Conservation (phyloP, 2,888 invertebrate genomes). For the Athripsodes cinereus region DNA sequence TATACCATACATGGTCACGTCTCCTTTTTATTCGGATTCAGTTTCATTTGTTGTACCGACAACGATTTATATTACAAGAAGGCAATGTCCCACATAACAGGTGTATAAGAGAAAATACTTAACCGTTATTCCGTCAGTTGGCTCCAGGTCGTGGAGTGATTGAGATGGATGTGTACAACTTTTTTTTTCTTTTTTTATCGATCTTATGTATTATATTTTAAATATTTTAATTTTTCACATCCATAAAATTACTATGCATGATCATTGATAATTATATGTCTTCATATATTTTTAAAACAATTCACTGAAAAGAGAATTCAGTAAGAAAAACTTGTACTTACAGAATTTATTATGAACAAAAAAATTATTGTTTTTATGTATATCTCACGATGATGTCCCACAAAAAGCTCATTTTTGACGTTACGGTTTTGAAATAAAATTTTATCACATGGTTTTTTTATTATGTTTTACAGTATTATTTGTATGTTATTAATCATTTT, state of each 20-base stretch:
- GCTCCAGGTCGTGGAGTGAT: constrained; percentile 6
- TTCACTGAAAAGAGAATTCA: background rate
- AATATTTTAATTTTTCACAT: background rate
- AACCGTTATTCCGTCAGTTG: constrained; percentile 20
- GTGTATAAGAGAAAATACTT: constrained; percentile 20
- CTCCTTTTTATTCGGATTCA: no score
- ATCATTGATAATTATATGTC: background rate
- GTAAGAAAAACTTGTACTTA: background rate
- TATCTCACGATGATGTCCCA: no score
- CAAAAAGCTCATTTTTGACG: no score
- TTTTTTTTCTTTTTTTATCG: constrained; percentile 7
- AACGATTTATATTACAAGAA: background rate
- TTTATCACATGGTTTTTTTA: no score
- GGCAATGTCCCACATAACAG: constrained; percentile 21
- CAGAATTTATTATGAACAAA: background rate
- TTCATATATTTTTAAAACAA: background rate
- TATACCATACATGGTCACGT: background rate
- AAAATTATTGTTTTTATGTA: background rate
- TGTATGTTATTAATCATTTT: no score
- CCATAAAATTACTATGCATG: background rate
- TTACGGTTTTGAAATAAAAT: no score
- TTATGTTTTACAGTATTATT: no score
- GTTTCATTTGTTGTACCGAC: no score
- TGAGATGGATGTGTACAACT: background rate
- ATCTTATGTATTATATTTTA: background rate